A percentile compares a stretch with the other conserved stretches of the same genome.
phyloP scores from a whole-genome alignment of 2,797 vertebrate species.

The Anguilla megastoma region DNA sequence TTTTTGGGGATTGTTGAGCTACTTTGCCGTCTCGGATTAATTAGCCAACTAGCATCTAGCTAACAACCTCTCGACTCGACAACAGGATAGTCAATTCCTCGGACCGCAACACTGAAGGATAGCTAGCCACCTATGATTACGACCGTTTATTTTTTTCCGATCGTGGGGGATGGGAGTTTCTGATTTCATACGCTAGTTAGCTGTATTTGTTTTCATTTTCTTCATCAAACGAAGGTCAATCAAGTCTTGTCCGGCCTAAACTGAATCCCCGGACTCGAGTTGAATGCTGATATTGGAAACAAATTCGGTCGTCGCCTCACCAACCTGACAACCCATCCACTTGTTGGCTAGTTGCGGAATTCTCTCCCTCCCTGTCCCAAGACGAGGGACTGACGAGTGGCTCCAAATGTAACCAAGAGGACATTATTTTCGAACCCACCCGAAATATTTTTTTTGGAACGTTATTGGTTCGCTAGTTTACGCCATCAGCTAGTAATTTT shows the following conservation, averaged over 20 bases:
- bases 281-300: conserved; percentile 21
- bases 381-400: conserved; percentile 15
- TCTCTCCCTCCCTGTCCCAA: conserved; percentile 11
- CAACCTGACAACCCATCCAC: neutral
- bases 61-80: conserved; percentile 56
- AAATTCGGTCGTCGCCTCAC: neutral
- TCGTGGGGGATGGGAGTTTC: conserved; percentile 41
- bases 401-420: conserved; percentile 20
- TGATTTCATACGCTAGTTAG: conserved; percentile 18
- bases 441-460: conserved; percentile 27
- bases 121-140: neutral
- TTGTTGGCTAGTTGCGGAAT: conserved; percentile 36
- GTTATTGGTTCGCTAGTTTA: conserved; percentile 38
- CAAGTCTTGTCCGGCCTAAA: conserved; percentile 69
- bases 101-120: conserved; percentile 23
- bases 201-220: conserved; percentile 34
- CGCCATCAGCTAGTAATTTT: conserved; percentile 40
- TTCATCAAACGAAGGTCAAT: conserved; percentile 60
- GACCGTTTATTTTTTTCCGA: conserved; percentile 10
- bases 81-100: conserved; percentile 9
- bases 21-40: conserved; percentile 44
- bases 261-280: conserved; percentile 60
- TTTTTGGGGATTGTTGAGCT: conserved; percentile 63
- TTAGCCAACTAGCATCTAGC: conserved; percentile 43
- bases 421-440: conserved; percentile 4